Evolutionary conservation across 2,113 vertebrate genomes (phyloP).

Genomic region (Coturnix japonica): DNA sequence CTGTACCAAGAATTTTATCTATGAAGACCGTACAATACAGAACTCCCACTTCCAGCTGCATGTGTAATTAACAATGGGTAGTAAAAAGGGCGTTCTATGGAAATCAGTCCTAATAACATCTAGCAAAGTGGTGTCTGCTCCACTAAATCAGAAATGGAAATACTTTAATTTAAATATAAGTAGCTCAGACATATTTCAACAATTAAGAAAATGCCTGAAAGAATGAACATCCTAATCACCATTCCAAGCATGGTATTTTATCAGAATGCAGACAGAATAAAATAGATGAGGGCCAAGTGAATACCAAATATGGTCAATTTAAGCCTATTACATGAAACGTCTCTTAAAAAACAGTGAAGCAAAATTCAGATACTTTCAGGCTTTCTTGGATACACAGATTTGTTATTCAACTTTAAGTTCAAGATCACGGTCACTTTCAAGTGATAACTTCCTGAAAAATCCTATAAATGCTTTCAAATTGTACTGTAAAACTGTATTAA

Average conservation of each 20-base stretch:
- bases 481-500: not conserved
- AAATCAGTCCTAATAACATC: conserved; percentile 52
- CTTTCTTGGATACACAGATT: not conserved
- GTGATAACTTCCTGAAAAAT: not conserved
- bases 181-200: conserved; percentile 53
- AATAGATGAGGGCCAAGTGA: conserved; percentile 32
- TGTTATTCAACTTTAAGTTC: not conserved
- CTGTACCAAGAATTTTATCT: not conserved
- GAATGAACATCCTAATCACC: conserved; percentile 44
- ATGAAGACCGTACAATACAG: not conserved
- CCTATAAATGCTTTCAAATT: not conserved
- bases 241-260: conserved; percentile 49
- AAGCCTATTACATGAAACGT: conserved; percentile 1
- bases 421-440: not conserved
- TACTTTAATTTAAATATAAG: conserved; percentile 67
- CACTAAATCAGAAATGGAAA: conserved; percentile 66
- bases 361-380: not conserved
- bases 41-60: conserved; percentile 12
- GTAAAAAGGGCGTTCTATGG: conserved; percentile 43
- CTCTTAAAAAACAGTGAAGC: not conserved
- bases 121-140: conserved; percentile 4
- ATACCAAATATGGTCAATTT: conserved; percentile 41
- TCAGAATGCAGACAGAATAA: conserved; percentile 25
- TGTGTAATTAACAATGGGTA: conserved; percentile 26
- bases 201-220: conserved; percentile 56